phyloP scores from a whole-genome alignment of 2,113 vertebrate species.

The Sphaerodactylus townsendi region DNA sequence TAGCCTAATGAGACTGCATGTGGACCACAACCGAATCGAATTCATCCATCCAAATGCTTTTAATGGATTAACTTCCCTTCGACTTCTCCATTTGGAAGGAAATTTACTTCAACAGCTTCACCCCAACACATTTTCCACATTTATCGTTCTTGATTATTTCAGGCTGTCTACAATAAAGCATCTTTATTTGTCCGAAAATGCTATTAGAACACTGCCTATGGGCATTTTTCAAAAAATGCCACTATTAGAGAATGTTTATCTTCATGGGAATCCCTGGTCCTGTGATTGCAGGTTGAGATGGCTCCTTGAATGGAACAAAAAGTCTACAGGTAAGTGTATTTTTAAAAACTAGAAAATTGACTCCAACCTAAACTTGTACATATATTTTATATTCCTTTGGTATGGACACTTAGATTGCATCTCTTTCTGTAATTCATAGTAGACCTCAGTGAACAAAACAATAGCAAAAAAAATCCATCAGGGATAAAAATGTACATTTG shows the following conservation, averaged over 20 bases:
- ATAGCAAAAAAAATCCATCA: not conserved
- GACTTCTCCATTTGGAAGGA: constrained; percentile 89
- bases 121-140: constrained; percentile 83
- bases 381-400: not conserved
- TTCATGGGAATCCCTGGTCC: constrained; percentile 90
- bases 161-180: constrained; percentile 85
- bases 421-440: not conserved
- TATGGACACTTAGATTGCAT: not conserved
- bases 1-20: constrained; percentile 80
- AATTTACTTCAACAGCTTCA: constrained; percentile 87
- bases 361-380: not conserved
- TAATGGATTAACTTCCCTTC: constrained; percentile 82
- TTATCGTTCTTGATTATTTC: constrained; percentile 80
- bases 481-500: not conserved
- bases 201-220: constrained; percentile 73
- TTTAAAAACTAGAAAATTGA: not conserved
- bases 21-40: constrained; percentile 91
- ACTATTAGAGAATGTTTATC: constrained; percentile 84
- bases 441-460: not conserved
- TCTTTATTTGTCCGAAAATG: constrained; percentile 88
- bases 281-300: constrained; percentile 87
- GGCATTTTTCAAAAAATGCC: constrained; percentile 76
- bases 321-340: constrained; percentile 75
- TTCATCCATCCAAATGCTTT: constrained; percentile 88
- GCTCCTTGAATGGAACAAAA: constrained; percentile 79